These are phyloP conservation scores for Heliopora coerulea DNA, from an alignment of 92 coral and sea anemone species.

Conservation along the genomic window DNA sequence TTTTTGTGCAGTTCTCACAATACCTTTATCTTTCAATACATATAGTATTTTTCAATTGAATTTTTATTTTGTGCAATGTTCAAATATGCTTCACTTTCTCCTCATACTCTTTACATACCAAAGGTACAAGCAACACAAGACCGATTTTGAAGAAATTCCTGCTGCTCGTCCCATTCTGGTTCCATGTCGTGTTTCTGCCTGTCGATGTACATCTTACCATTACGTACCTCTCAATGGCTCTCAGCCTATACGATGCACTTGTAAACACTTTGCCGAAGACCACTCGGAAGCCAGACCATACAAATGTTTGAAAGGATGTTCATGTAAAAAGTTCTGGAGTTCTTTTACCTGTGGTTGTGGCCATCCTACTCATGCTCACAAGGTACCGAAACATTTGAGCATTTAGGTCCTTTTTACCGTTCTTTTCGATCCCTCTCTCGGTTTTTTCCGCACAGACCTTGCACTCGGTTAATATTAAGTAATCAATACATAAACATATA, in stretches of 20 bases:
- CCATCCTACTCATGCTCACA: constrained; percentile 83
- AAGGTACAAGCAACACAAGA: constrained; percentile 90
- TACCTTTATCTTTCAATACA: no score
- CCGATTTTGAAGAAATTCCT: constrained; percentile 80
- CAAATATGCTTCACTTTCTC: no score
- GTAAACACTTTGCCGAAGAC: constrained; percentile 90
- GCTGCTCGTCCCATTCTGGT: constrained; percentile 78
- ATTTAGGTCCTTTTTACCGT: no score
- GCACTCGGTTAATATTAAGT: no score
- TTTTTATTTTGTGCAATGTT: not conserved
- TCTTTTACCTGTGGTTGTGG: constrained; percentile 98
- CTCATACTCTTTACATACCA: not conserved
- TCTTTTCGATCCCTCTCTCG: no score
- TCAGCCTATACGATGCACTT: constrained; percentile 95
- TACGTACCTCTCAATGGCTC: constrained; percentile 94
- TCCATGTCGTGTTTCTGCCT: constrained; percentile 77
- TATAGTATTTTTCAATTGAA: no score
- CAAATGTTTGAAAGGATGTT: constrained; percentile 85
- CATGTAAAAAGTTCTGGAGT: constrained; percentile 78
- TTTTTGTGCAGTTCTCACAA: no score
- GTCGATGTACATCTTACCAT: constrained; percentile 80
- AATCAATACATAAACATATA: no score
- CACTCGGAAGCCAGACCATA: constrained; percentile 80
- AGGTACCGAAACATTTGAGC: constrained; percentile 63
- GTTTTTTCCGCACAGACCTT: no score